A percentile compares a stretch with the other conserved stretches of the same genome.
Evolutionary conservation across 2,888 invertebrate species (phyloP).

Genomic region (Oscheius myriophilus): DNA sequence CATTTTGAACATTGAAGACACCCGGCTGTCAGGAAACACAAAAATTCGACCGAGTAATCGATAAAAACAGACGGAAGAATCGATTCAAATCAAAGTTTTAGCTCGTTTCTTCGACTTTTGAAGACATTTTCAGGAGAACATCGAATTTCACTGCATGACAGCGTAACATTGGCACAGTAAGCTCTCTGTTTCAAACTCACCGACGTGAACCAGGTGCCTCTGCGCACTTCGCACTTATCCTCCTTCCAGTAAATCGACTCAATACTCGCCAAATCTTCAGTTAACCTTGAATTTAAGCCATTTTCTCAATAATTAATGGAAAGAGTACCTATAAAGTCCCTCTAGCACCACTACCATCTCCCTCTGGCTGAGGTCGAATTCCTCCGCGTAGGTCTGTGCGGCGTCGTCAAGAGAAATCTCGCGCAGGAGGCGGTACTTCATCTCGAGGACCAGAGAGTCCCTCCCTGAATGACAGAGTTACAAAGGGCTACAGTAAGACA

Average conservation of each 20-base stretch:
- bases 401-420: slow-evolving; percentile 47
- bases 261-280: slow-evolving; percentile 43
- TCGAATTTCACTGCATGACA: slow-evolving; percentile 2
- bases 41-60: too few species aligned
- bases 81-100: too few species aligned
- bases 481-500: background rate
- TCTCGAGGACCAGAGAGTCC: slow-evolving; percentile 67
- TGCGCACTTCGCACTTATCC: slow-evolving; percentile 76
- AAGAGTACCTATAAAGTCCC: slow-evolving; percentile 58
- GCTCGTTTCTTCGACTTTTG: too few species aligned
- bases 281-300: slow-evolving; percentile 30
- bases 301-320: slow-evolving; percentile 4
- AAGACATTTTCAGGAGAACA: too few species aligned
- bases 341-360: slow-evolving; percentile 65
- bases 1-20: too few species aligned
- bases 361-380: slow-evolving; percentile 12
- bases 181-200: slow-evolving; percentile 57
- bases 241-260: slow-evolving; percentile 72
- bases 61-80: too few species aligned
- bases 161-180: background rate
- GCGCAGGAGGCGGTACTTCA: slow-evolving; percentile 59
- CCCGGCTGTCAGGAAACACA: too few species aligned
- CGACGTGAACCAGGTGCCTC: slow-evolving; percentile 79
- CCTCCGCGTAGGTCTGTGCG: slow-evolving; percentile 3
- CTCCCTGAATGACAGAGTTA: slow-evolving; percentile 46